Evolutionary conservation across 1,140 invertebrate genomes (phyloP), one percentile per base, ranked within the genome.

Genomic region (Brachystomella parvula): DNA sequence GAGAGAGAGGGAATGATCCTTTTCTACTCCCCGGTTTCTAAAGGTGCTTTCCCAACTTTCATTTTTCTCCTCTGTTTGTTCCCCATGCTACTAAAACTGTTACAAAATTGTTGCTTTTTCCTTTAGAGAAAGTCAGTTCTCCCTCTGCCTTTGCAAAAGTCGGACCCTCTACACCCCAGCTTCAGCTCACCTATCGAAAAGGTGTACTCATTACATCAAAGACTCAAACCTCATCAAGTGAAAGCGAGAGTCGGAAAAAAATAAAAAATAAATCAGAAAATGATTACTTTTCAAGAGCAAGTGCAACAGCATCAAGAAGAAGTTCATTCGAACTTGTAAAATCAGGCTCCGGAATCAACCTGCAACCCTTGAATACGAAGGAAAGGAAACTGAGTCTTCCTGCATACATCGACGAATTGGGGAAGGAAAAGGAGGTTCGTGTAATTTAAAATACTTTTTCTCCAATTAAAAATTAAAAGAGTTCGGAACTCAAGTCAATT

Each of bases 181-280:
- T 53, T 53, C 49, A 47, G 31, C 65, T 67, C 30, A 63, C 65
- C 17, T 67, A 67, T 24, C 65, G 65, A 24, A 67, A 60, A 67
- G 65, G 65, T 67, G 65, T 67, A 3, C 65, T 67, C 49, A 47
- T 67, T 29, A 26, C 33, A 47, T 26, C 33, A 39, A 2, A 21
- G 29, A 62, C 61, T 47, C 35, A 39, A 39, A 39, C 6, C 35
- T 39, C 35, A 9, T 39, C 6, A 39, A 6, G 35, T 9, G 19
- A 39, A 39, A 9, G 6, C 35, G 35, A 19, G 19, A 39, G 19
- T 39, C 19, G 35, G 35, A 39, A 39, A 39, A 39, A 19, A n/a
- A n/a, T n/a, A 39, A 19, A 39, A 6, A 39, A 39, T 39, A 6
- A 39, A 39, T 19, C 6, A 19, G 19, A 39, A 19, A 9, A 19